A percentile compares a stretch with the other conserved stretches of the same genome.
Evolutionary conservation across 2,113 vertebrate genomes (phyloP).

Genomic region (Ondatra zibethicus): DNA sequence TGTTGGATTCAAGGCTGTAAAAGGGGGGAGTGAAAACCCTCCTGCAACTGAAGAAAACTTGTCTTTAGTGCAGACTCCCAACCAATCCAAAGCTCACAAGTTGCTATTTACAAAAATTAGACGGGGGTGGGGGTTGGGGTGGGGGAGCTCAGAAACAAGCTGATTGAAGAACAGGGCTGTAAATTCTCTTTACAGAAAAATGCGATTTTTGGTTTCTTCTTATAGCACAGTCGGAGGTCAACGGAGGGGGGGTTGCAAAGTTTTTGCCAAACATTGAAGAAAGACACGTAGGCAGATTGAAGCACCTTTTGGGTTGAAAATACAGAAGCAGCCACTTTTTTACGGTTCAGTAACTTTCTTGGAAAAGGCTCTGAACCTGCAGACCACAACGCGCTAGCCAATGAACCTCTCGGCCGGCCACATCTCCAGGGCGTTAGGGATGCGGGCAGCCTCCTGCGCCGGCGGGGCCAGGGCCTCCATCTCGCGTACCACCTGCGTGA

Average conservation of each 20-base stretch:
- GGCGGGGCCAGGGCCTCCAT: slow-evolving; percentile 67
- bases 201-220: neutral
- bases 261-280: neutral
- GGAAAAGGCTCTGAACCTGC: rapidly evolving
- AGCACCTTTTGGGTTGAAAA: neutral
- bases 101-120: neutral
- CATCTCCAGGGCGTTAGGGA: neutral
- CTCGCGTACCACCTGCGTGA: slow-evolving; percentile 73
- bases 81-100: neutral
- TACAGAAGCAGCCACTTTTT: rapidly evolving
- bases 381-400: neutral
- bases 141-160: neutral
- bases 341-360: neutral
- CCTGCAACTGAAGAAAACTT: rapidly evolving
- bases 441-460: neutral
- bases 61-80: neutral
- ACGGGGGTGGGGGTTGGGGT: rapidly evolving
- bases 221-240: neutral
- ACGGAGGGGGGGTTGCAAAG: neutral
- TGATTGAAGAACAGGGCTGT: neutral
- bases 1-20: neutral
- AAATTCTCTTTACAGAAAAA: neutral
- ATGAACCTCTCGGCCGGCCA: slow-evolving; percentile 62
- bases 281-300: neutral
- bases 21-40: neutral